phyloP scores from a whole-genome alignment of 2,113 vertebrate species.

The Melanostigma gelatinosum region DNA sequence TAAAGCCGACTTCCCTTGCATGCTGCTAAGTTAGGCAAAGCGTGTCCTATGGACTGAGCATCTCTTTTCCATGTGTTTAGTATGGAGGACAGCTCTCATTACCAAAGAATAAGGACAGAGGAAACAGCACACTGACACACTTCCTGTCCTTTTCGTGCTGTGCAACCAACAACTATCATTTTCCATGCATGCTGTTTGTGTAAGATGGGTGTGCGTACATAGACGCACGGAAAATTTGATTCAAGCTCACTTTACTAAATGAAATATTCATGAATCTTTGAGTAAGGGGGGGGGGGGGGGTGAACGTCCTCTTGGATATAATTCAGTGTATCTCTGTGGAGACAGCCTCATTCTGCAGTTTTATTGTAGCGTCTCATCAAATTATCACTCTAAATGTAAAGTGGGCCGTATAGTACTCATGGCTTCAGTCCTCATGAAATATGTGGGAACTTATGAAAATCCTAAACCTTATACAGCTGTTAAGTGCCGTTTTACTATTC shows the following conservation, averaged over 20 bases:
- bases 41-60: slow-evolving; percentile 12
- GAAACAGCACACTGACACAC: slow-evolving; percentile 51
- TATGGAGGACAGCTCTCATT: slow-evolving; percentile 46
- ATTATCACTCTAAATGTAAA: slow-evolving; percentile 78
- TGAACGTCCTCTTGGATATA: slow-evolving; percentile 40
- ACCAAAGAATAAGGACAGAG: slow-evolving; percentile 37
- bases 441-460: slow-evolving; percentile 43
- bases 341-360: slow-evolving; percentile 55
- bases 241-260: slow-evolving; percentile 63
- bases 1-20: neutral
- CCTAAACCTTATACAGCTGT: slow-evolving; percentile 20
- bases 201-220: neutral
- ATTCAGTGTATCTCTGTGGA: slow-evolving; percentile 52
- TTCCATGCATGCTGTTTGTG: slow-evolving; percentile 35
- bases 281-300: slow-evolving; percentile 13
- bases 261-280: slow-evolving; percentile 78
- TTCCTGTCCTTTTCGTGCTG: slow-evolving; percentile 40
- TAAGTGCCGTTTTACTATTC: slow-evolving; percentile 38
- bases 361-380: slow-evolving; percentile 57
- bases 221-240: slow-evolving; percentile 61
- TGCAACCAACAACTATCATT: slow-evolving; percentile 38
- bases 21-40: slow-evolving; percentile 33
- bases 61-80: slow-evolving; percentile 33
- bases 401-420: slow-evolving; percentile 52
- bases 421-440: slow-evolving; percentile 16